phyloP scores from a whole-genome alignment of 2,113 vertebrate species.

The Microtus pennsylvanicus region DNA sequence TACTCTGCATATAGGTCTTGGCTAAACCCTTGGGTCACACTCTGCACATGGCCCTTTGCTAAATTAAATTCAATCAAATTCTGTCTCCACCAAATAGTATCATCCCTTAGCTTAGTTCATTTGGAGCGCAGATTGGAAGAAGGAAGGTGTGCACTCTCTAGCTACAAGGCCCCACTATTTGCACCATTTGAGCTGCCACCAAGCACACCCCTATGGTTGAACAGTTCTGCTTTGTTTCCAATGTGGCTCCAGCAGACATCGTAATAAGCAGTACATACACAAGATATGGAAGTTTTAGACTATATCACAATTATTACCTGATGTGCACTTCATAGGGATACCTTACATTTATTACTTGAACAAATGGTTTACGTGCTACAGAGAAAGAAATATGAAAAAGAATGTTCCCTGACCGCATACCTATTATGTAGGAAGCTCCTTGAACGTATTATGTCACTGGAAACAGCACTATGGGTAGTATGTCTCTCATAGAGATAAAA shows the following conservation, averaged over 20 bases:
- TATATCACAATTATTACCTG: background rate
- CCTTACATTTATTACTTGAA: slow-evolving; percentile 20
- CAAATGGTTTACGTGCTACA: background rate
- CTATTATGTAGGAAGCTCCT: background rate
- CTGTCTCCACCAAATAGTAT: slow-evolving; percentile 7
- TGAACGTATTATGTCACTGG: background rate
- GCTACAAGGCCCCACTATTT: background rate
- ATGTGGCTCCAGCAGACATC: background rate
- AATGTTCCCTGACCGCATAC: background rate
- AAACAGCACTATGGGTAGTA: background rate
- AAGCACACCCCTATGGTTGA: background rate
- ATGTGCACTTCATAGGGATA: background rate
- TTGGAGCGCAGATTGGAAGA: background rate
- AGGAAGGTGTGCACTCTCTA: background rate
- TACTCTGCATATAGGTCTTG: background rate
- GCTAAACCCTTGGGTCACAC: background rate
- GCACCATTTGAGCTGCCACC: background rate
- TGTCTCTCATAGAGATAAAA: background rate
- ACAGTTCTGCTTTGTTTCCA: background rate
- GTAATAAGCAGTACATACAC: background rate
- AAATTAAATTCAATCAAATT: slow-evolving; percentile 33
- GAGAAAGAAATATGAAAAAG: slow-evolving; percentile 20
- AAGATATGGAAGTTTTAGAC: background rate
- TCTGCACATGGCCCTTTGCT: slow-evolving; percentile 12
- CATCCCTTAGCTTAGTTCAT: background rate